Evolutionary conservation across 2,888 invertebrate species (phyloP), one percentile per base, ranked within the genome.

Genomic region (Amphipoea oculea): DNA sequence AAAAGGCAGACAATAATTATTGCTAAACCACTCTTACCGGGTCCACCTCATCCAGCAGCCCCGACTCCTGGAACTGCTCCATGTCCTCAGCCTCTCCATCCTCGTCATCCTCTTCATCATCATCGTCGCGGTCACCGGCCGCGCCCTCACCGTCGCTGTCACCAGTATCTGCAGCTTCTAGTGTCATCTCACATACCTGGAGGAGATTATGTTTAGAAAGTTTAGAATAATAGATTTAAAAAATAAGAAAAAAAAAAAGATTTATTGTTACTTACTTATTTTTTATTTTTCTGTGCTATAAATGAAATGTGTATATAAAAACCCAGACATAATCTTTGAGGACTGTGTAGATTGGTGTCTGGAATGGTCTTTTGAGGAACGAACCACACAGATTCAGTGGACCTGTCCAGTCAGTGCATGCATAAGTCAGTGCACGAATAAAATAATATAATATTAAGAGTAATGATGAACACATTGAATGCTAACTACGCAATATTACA

Each of bases 21-120:
- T 42, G 6, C 17, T 42, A 60, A 42, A 42, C 12, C 20, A 29
- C 29, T n/a, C 95, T 95, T 94, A 98, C 98, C 89, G 98, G 98
- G 94, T 99, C 99, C 79, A 98, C 98, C 91, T 99, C 98, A 92
- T 99, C 99, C 66, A 99, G 96, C 97, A 99, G 98, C n/a, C 99
- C 99, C 88, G 99, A 99, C 93, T 99, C 99, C 95, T 99, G 99
- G 97, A 99, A 99, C 90, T 98, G 99, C 94, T 99, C 99, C 99
- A 99, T 99, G 95, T 99, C 99, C 87, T 98, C 98, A 0, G 99
- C 99, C 93, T 99, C 99, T 78, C 98, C 99, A 81, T 99, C 99
- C 69, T 99, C 99, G n/a, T 98, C 99, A 42, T 98, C 99, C 63
- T 97, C 97, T 45, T 96, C 97, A 66, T 98, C 98, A 57, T 98